Evolutionary conservation across 2,797 vertebrate species (phyloP).

Genomic region (Schizopygopsis pylzovi): DNA sequence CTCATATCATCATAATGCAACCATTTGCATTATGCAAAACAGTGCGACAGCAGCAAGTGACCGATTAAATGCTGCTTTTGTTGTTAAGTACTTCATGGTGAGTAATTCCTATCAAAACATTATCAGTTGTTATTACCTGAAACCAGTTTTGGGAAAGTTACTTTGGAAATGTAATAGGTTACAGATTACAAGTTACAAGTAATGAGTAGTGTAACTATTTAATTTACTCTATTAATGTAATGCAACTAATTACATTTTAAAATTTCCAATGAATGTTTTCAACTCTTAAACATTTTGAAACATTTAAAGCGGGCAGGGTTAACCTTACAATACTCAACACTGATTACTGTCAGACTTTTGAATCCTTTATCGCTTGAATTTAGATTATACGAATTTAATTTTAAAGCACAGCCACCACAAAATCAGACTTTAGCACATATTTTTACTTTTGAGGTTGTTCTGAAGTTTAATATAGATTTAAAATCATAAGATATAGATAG

Average conservation of each 20-base stretch:
- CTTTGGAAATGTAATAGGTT: no score
- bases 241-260: background rate
- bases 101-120: background rate
- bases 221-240: background rate
- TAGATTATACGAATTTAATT: background rate
- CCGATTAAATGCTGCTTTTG: background rate
- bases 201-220: no score
- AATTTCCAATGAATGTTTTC: background rate
- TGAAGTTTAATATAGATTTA: background rate
- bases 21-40: background rate
- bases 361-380: background rate
- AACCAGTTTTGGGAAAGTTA: background rate
- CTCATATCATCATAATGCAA: background rate
- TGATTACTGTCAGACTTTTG: no score
- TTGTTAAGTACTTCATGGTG: background rate
- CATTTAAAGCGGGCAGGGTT: background rate
- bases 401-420: background rate
- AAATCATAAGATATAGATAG: no score
- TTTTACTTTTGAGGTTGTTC: background rate
- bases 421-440: background rate
- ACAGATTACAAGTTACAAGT: background rate
- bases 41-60: background rate
- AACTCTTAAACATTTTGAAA: background rate
- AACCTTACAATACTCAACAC: background rate
- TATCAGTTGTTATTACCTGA: background rate